These are phyloP conservation scores for Anseranas semipalmata DNA, from an alignment of 2,113 vertebrate species.

Conservation along the genomic window DNA sequence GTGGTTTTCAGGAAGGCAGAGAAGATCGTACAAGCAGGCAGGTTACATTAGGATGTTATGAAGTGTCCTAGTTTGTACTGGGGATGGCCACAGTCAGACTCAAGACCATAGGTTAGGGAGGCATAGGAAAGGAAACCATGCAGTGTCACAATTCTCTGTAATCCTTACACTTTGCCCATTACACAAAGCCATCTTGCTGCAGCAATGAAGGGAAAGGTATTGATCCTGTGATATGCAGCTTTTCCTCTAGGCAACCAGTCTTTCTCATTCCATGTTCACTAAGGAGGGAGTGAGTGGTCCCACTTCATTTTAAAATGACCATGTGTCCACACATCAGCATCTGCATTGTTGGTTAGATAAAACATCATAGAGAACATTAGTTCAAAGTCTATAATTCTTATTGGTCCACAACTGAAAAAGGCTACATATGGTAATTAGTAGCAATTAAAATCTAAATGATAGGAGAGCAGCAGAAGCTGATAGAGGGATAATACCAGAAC, in stretches of 20 bases:
- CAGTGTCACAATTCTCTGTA: neutral
- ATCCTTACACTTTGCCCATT: neutral
- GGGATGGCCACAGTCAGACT: neutral
- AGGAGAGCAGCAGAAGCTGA: neutral
- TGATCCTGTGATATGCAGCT: neutral
- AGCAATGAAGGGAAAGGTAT: neutral
- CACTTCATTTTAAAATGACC: neutral
- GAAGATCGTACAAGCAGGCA: neutral
- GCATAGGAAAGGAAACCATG: neutral
- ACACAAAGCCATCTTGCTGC: neutral
- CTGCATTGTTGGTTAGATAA: neutral
- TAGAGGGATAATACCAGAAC: neutral
- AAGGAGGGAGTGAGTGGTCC: neutral
- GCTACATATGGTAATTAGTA: neutral
- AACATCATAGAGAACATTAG: neutral
- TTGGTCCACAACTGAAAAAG: neutral
- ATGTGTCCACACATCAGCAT: neutral
- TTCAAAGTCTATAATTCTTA: constrained; percentile 34
- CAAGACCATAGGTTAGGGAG: neutral
- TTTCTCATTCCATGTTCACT: neutral
- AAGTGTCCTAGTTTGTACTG: neutral
- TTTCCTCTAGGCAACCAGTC: neutral
- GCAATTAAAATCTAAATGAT: neutral
- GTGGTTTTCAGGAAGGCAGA: neutral
- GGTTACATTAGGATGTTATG: neutral